A percentile compares a stretch with the other conserved stretches of the same genome.
phyloP scores from a whole-genome alignment of 2,113 vertebrate species.

The Sturnus vulgaris region DNA sequence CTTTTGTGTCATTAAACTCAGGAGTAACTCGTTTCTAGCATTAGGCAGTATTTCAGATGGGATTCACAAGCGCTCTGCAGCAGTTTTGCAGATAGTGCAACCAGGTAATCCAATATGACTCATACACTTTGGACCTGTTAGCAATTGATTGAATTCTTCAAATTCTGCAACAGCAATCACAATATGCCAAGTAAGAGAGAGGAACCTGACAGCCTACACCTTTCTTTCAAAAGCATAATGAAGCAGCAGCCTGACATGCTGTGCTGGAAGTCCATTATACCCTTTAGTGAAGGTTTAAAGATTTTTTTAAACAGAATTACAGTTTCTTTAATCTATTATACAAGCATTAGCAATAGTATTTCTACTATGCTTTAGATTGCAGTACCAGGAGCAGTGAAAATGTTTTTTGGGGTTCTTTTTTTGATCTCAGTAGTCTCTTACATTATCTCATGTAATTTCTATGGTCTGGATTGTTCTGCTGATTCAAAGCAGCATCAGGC shows the following conservation, averaged over 20 bases:
- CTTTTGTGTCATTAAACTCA: neutral
- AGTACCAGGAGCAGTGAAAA: neutral
- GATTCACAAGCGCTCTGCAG: neutral
- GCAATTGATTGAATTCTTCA: neutral
- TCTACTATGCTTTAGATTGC: neutral
- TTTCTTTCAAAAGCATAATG: neutral
- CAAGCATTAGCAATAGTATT: neutral
- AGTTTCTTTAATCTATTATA: conserved; percentile 4
- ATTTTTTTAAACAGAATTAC: neutral
- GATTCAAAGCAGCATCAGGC: neutral
- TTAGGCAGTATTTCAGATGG: neutral
- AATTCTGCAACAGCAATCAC: neutral
- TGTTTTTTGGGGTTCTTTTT: neutral
- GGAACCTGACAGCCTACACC: neutral
- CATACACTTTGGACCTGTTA: neutral
- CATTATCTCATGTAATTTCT: neutral
- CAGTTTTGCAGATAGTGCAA: neutral
- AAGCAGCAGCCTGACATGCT: neutral
- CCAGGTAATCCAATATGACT: neutral
- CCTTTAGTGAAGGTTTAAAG: neutral
- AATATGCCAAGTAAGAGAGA: neutral
- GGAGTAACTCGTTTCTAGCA: neutral
- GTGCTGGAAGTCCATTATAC: neutral
- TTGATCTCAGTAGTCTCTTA: neutral
- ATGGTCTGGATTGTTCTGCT: neutral